A percentile compares a stretch with the other conserved stretches of the same genome.
Conservation (phyloP, 2,888 invertebrate genomes). For the Sarcophaga caerulescens region DNA sequence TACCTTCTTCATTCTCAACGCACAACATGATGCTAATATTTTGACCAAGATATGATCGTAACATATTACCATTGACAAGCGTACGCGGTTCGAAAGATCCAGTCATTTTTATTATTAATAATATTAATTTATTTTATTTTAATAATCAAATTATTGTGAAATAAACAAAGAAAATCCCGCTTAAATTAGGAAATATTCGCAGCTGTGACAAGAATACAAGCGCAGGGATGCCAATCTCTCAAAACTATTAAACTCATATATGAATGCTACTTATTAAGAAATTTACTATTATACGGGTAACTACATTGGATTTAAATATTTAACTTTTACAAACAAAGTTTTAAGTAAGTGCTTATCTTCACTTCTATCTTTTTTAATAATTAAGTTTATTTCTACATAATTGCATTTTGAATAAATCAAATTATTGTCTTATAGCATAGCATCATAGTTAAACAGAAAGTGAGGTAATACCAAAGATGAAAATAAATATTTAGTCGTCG, state of each 20-base stretch:
- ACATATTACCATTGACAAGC: constrained; percentile 76
- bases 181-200: not conserved
- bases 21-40: constrained; percentile 78
- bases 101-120: constrained; percentile 76
- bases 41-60: constrained; percentile 76
- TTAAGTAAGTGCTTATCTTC: too few species aligned
- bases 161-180: constrained; percentile 24
- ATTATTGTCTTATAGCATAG: too few species aligned
- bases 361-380: too few species aligned
- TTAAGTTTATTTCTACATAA: too few species aligned
- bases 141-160: not conserved
- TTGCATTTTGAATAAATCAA: too few species aligned
- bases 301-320: too few species aligned
- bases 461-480: too few species aligned
- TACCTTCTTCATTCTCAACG: constrained; percentile 75
- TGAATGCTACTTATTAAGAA: not conserved
- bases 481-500: too few species aligned
- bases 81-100: constrained; percentile 75
- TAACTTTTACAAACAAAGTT: too few species aligned
- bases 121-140: not conserved
- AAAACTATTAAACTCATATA: not conserved
- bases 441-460: too few species aligned
- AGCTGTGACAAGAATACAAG: not conserved
- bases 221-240: not conserved
- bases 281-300: not conserved